A percentile compares a stretch with the other conserved stretches of the same genome.
phyloP scores from a whole-genome alignment of 1,140 invertebrate genomes.

The Limonius californicus region DNA sequence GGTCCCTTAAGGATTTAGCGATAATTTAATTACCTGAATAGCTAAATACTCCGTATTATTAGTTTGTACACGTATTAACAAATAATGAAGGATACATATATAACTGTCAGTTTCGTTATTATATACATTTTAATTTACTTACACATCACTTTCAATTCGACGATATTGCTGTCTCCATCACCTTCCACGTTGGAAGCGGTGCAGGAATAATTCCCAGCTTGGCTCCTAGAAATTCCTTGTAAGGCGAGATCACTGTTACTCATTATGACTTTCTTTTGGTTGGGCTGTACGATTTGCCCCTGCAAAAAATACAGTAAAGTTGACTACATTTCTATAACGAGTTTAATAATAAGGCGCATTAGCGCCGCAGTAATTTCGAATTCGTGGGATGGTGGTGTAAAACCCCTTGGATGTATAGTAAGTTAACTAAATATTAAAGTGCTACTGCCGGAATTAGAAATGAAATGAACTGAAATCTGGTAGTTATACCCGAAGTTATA shows the following conservation, averaged over 20 bases:
- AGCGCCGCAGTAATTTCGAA: background rate
- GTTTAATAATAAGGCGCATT: background rate
- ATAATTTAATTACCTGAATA: no score
- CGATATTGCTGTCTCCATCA: slow-evolving; percentile 74
- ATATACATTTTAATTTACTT: no score
- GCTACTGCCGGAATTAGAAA: background rate
- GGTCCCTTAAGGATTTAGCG: no score
- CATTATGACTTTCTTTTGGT: slow-evolving; percentile 74
- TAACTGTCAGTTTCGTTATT: no score
- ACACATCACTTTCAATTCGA: slow-evolving; percentile 86
- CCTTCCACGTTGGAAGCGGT: slow-evolving; percentile 85
- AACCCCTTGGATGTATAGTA: background rate
- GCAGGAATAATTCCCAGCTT: slow-evolving; percentile 84
- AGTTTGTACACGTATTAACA: no score
- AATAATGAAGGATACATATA: no score
- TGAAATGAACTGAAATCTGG: background rate
- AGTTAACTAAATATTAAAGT: background rate
- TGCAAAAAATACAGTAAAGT: slow-evolving; percentile 51
- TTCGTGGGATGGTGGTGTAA: background rate
- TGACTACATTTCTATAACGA: background rate
- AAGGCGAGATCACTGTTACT: slow-evolving; percentile 76
- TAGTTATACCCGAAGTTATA: background rate
- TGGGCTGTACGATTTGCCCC: slow-evolving; percentile 76
- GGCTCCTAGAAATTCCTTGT: slow-evolving; percentile 69
- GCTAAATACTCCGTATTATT: no score